A percentile compares a stretch with the other conserved stretches of the same genome.
phyloP scores from a whole-genome alignment of 2,888 invertebrate genomes.

The Campoletis raptor region DNA sequence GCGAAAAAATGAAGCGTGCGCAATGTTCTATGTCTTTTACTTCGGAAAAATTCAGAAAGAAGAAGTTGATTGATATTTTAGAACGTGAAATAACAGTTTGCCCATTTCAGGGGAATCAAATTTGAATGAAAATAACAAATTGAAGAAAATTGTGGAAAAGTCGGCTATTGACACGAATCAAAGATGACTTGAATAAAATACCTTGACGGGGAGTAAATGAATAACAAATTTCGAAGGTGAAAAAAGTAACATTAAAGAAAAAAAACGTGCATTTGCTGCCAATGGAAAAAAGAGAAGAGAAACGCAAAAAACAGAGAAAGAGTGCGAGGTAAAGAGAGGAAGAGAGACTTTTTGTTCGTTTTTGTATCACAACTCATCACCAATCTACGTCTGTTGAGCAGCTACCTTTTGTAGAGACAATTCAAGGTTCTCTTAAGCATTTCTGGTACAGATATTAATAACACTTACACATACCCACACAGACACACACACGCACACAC shows the following conservation, averaged over 20 bases:
- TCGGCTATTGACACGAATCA: background rate
- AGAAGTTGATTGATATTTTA: no score
- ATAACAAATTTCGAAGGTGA: background rate
- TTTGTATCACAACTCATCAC: constrained; percentile 2
- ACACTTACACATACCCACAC: background rate
- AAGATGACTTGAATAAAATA: background rate
- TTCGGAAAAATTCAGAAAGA: no score
- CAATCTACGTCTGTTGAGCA: constrained; percentile 1
- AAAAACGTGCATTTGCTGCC: background rate
- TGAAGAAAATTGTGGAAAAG: background rate
- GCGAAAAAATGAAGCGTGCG: no score
- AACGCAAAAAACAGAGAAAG: background rate
- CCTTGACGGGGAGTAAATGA: background rate
- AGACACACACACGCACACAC: background rate
- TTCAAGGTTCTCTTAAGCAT: constrained; percentile 53
- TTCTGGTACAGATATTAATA: constrained; percentile 22
- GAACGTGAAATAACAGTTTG: no score
- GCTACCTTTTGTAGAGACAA: constrained; percentile 37
- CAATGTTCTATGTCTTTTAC: no score
- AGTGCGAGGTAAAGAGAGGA: background rate
- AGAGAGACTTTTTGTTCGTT: background rate
- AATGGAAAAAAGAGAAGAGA: background rate
- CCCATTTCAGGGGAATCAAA: background rate
- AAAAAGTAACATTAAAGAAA: background rate
- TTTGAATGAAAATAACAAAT: background rate